Evolutionary conservation across 2,797 vertebrate genomes (phyloP).

Genomic region (Anisognathus igniventris): DNA sequence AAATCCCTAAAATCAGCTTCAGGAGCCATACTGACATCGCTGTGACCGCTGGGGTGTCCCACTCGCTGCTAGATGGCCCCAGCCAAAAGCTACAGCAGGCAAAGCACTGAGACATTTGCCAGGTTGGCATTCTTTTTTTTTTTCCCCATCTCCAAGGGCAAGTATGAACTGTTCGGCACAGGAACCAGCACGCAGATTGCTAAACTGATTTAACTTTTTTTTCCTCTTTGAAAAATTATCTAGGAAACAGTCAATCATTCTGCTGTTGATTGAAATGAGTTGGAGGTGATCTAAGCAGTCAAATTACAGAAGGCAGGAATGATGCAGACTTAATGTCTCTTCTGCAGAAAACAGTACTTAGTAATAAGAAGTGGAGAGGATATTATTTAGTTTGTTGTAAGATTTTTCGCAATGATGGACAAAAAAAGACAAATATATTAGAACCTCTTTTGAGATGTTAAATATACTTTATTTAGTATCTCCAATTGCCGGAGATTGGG

Average conservation of each 20-base stretch:
- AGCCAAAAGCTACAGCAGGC: background rate
- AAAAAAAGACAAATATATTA: background rate
- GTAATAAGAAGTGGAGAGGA: background rate
- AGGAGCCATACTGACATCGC: fast-evolving
- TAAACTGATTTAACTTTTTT: background rate
- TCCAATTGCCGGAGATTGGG: fast-evolving
- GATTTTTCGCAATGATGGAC: background rate
- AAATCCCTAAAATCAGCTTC: background rate
- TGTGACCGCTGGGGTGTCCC: fast-evolving
- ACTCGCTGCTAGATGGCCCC: background rate
- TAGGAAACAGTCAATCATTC: background rate
- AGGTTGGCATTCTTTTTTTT: background rate
- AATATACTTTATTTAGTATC: background rate
- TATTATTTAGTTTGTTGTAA: background rate
- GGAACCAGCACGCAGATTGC: background rate
- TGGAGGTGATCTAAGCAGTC: background rate
- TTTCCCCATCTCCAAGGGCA: background rate
- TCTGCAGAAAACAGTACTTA: background rate
- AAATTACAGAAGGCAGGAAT: background rate
- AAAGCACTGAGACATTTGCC: background rate
- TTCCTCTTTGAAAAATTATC: background rate
- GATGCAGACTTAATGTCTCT: background rate
- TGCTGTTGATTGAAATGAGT: background rate
- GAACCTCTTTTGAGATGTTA: background rate
- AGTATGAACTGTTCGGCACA: background rate